These are phyloP conservation scores for Silurus glanis DNA, from an alignment of 2,113 vertebrate genomes.

Conservation along the genomic window DNA sequence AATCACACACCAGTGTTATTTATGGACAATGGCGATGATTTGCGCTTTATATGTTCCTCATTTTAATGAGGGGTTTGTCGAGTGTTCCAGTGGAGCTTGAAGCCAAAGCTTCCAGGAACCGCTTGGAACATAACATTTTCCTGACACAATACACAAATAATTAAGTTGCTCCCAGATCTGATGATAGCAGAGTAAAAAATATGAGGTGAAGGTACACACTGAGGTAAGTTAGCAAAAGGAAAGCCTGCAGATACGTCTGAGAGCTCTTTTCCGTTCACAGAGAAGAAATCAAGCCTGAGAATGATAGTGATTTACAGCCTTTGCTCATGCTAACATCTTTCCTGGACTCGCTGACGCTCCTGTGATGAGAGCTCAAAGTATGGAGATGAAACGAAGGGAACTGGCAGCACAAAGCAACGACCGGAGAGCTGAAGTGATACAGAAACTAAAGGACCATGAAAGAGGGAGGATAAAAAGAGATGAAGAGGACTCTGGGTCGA, in stretches of 20 bases:
- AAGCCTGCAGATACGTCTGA: conserved; percentile 2
- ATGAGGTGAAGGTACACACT: conserved; percentile 1
- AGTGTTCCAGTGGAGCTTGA: background rate
- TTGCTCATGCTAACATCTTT: conserved; percentile 66
- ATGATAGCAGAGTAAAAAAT: background rate
- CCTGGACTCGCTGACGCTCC: conserved; percentile 63
- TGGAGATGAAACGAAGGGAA: conserved; percentile 32
- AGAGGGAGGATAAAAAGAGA: conserved; percentile 32
- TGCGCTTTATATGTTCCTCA: background rate
- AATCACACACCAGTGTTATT: background rate
- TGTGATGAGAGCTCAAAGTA: conserved; percentile 54
- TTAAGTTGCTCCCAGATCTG: conserved; percentile 20
- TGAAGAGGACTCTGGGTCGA: conserved; percentile 25
- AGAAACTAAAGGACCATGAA: conserved; percentile 26
- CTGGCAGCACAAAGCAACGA: background rate
- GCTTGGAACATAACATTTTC: conserved; percentile 5
- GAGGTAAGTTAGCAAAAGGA: conserved; percentile 15
- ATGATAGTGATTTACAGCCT: conserved; percentile 63
- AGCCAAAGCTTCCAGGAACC: conserved; percentile 2
- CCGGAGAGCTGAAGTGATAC: conserved; percentile 7
- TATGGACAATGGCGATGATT: background rate
- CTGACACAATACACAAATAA: conserved; percentile 19
- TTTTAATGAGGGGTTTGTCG: background rate
- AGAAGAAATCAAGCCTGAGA: conserved; percentile 45
- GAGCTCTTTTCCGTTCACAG: background rate